Percentiles rank a stretch among this genome's conserved stretches.
Conservation (phyloP, 2,797 vertebrate genomes). For the Prionace glauca region DNA sequence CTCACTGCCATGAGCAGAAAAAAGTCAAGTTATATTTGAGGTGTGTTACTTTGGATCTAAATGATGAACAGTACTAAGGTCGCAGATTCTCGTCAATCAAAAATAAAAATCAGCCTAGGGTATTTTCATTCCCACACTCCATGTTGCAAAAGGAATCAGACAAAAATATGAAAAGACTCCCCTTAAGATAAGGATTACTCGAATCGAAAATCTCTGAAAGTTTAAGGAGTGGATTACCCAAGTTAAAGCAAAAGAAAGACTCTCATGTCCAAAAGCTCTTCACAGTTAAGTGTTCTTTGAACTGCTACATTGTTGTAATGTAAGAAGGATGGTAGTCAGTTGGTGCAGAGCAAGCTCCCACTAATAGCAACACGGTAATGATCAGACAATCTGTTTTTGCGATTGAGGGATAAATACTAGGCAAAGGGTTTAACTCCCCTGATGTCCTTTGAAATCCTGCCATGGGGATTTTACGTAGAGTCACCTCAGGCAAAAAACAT, state of each 20-base stretch:
- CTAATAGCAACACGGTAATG: no score
- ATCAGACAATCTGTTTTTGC: no score
- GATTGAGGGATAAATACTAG: not conserved
- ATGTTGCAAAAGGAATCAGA: not conserved
- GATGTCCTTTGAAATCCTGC: not conserved
- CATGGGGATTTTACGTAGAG: not conserved
- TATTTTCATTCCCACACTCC: not conserved
- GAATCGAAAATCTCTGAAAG: not conserved
- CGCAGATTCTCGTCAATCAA: not conserved
- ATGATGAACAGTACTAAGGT: not conserved
- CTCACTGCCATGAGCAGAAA: not conserved
- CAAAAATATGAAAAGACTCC: not conserved
- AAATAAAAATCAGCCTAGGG: not conserved
- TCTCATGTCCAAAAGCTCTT: not conserved
- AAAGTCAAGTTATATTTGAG: not conserved
- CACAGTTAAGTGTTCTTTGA: not conserved
- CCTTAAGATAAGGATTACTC: not conserved
- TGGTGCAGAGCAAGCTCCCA: no score
- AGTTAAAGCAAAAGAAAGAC: not conserved
- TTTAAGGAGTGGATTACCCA: not conserved
- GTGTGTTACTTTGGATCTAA: not conserved
- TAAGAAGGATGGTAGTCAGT: no score
- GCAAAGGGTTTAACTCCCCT: not conserved
- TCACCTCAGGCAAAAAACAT: not conserved
- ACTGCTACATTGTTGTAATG: no score